phyloP scores from a whole-genome alignment of 2,113 vertebrate species.

The Nibea coibor region DNA sequence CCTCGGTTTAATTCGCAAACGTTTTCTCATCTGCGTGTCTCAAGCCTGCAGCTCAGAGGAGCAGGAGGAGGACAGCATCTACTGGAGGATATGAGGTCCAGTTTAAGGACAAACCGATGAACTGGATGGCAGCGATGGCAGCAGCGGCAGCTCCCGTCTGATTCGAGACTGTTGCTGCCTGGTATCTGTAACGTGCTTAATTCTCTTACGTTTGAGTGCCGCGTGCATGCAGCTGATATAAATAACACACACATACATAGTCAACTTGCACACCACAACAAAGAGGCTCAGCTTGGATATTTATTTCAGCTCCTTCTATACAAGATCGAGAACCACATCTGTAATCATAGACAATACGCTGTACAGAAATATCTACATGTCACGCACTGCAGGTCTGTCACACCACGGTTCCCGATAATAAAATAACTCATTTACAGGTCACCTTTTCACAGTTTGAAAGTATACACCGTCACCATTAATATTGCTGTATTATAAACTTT shows the following conservation, averaged over 20 bases:
- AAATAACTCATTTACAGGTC: constrained; percentile 16
- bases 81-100: constrained; percentile 57
- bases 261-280: background rate
- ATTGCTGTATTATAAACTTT: constrained; percentile 72
- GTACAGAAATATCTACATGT: constrained; percentile 42
- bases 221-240: background rate
- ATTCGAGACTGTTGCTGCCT: too few species aligned
- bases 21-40: background rate
- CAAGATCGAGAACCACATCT: constrained; percentile 24
- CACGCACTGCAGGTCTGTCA: constrained; percentile 16
- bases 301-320: constrained; percentile 52
- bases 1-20: background rate
- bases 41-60: constrained; percentile 45
- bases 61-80: constrained; percentile 26
- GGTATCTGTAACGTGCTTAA: background rate
- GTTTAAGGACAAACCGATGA: constrained; percentile 22
- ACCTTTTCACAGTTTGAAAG: constrained; percentile 61
- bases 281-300: constrained; percentile 29
- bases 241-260: background rate
- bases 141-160: background rate
- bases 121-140: constrained; percentile 19
- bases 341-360: constrained; percentile 24
- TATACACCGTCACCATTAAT: constrained; percentile 45
- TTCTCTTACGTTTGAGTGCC: background rate
- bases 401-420: constrained; percentile 15